Evolutionary conservation across 2,797 vertebrate genomes (phyloP).

Genomic region (Setipinna tenuifilis): DNA sequence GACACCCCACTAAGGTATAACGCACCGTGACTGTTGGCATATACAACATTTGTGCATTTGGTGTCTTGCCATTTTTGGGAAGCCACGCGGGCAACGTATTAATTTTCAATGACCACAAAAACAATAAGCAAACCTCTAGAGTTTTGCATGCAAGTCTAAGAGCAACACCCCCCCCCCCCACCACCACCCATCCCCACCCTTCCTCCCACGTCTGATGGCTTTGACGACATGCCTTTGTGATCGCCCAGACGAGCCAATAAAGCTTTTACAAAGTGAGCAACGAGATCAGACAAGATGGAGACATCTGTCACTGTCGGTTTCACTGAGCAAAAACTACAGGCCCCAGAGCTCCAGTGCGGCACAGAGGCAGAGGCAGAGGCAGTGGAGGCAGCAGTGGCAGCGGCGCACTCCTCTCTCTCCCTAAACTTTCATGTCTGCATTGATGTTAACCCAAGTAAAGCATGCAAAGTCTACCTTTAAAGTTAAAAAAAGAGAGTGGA

Average conservation of each 20-base stretch:
- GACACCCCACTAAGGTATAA: neutral
- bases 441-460: constrained; percentile 81
- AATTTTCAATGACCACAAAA: constrained; percentile 3
- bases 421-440: constrained; percentile 66
- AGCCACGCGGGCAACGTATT: neutral
- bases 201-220: constrained; percentile 37
- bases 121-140: constrained; percentile 14
- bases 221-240: constrained; percentile 62
- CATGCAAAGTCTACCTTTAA: constrained; percentile 70
- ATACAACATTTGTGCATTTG: neutral
- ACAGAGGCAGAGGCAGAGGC: constrained; percentile 4
- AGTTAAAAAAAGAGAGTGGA: constrained; percentile 67
- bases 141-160: constrained; percentile 24
- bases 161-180: neutral
- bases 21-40: neutral
- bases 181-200: neutral
- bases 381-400: neutral
- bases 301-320: constrained; percentile 78
- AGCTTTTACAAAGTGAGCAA: constrained; percentile 66
- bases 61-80: constrained; percentile 5
- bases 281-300: constrained; percentile 76
- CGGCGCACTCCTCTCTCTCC: constrained; percentile 37
- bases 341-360: constrained; percentile 59
- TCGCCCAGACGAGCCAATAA: constrained; percentile 68
- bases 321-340: constrained; percentile 57